Percentiles rank a stretch among this genome's conserved stretches.
phyloP scores from a whole-genome alignment of 2,113 vertebrate species.

The Melanerpes formicivorus region DNA sequence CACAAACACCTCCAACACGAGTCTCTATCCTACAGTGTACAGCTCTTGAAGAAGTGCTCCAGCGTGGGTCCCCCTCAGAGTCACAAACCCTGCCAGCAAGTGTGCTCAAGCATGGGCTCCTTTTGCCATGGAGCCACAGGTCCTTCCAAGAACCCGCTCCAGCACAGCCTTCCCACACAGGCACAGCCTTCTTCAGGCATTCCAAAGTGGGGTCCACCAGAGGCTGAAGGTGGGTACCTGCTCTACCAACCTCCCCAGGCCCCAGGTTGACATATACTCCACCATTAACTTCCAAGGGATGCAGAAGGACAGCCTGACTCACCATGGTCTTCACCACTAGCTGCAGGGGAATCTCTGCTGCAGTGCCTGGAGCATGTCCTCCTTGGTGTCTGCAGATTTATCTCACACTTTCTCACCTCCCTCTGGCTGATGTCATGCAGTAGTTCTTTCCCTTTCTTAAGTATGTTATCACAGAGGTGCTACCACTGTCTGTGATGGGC shows the following conservation, averaged over 20 bases:
- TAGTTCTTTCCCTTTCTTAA: background rate
- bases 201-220: no score
- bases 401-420: background rate
- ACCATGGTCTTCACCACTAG: no score
- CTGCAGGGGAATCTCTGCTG: no score
- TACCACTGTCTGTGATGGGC: background rate
- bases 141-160: background rate
- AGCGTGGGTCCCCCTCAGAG: no score
- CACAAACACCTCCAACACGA: background rate
- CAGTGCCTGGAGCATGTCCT: background rate
- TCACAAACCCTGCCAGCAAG: no score
- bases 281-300: no score
- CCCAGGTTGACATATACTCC: no score
- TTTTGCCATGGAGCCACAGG: background rate
- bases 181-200: background rate
- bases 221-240: no score
- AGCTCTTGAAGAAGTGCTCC: no score
- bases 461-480: background rate
- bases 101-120: no score
- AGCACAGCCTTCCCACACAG: fast-evolving
- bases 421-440: background rate
- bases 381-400: background rate
- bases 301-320: no score
- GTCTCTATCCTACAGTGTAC: background rate
- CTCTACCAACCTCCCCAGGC: no score